Base-by-base conservation (phyloP, 1,140 invertebrate genomes). In the Euschistus heros region DNA sequence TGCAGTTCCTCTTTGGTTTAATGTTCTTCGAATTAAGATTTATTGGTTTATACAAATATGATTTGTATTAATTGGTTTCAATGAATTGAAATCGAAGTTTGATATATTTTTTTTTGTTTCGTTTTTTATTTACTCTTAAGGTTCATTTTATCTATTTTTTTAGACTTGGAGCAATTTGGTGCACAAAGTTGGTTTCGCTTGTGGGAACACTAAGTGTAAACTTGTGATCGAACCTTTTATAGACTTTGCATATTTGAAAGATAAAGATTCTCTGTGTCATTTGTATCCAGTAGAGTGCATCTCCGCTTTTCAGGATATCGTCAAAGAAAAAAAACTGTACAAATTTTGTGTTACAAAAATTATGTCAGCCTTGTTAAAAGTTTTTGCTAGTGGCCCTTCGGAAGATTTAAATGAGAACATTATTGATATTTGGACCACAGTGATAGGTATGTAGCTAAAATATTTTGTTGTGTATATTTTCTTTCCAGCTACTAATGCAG, bases 141-240 rank as follows among this genome's bases (percentile, higher is more conserved):
- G 10, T 50, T 50, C 18, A 22, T 13, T n/a, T 50, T 50, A 13
- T 20, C 7, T 17, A 17, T 13, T 13, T 26, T 57, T 57, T 24
- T 15, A 57, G 54, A 57, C 54, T 24, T 57, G 54, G 54, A 24
- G 24, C 54, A 22, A 57, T 26, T 7, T 57, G 20, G 24, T 57
- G n/a, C 20, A 26, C 4, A 57, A 57, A 57, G 24, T 57, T 24
- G 54, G 20, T 1, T 57, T 57, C 15, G 18, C 54, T 26, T 57
- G 54, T 14, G 22, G 24, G 15, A 57, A 57, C 24, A 37, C 33
- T 4, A 57, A 57, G 24, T 57, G 54, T 15, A 57, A 57, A 57
- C 24, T 24, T 27, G 24, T 57, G 0, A 57, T 57, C 5, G 54
- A 57, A 26, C 54, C 54, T 6, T 57, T 57, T 26, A 57, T 57